Base-by-base conservation (phyloP, 2,888 invertebrate species). In the Rhagium mordax region DNA sequence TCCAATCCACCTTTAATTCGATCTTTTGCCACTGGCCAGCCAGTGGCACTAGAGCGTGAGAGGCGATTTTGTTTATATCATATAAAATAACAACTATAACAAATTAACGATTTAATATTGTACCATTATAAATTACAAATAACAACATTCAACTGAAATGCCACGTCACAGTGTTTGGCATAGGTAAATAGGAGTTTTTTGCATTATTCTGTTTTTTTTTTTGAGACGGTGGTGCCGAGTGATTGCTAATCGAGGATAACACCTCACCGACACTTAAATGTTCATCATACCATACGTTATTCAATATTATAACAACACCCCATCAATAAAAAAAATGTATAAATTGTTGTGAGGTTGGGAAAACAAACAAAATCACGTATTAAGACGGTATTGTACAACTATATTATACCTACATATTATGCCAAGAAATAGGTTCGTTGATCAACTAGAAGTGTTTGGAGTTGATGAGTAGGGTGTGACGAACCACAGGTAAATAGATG, bases 41-140 rank as follows among this genome's bases (percentile, higher is more conserved):
- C 76, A 71, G 66, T 74, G 74, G 68, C 74, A 72, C 74, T 62
- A 77, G 75, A 76, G 70, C 74, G 74, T 67, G 73, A 80, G 74
- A 77, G 76, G 78, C 77, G 72, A 76, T 71, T 76, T 55, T 80
- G 77, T 78, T 80, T 79, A 81, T 78, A 84, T 85, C 82, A 83
- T 85, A 86, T 84, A 86, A 87, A 87, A 86, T 86, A 87, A 87
- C 86, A 87, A 87, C 85, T 86, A 85, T 87, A 87, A 87, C 85
- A 86, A 86, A 85, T 85, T 86, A 87, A 87, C 87, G 86, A 86
- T 87, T 85, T 84, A 86, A 86, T 86, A 81, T 82, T 82, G 84
- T 85, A 86, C 84, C 85, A 85, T 86, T 85, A 86, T 79, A 85
- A 86, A 84, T 86, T 87, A 86, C 86, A 86, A 83, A 86, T 87